phyloP scores from a whole-genome alignment of 2,888 invertebrate species.

The Byasa hedistus region DNA sequence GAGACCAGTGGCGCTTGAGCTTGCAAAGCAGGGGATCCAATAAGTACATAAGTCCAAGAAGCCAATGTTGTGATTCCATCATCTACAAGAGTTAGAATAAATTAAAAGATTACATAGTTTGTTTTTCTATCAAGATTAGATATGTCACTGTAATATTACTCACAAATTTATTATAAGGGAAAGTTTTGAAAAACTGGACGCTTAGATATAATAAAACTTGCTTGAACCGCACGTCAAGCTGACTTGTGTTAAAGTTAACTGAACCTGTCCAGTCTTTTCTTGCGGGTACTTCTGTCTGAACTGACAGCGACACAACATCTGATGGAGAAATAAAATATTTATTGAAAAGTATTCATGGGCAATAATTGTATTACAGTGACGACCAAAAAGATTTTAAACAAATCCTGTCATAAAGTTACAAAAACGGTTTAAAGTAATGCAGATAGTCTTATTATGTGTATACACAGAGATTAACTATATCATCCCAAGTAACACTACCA shows the following conservation, averaged over 20 bases:
- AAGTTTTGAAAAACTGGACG: conserved; percentile 53
- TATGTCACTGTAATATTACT: conserved; percentile 38
- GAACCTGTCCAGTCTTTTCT: conserved; percentile 51
- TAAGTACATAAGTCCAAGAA: conserved; percentile 63
- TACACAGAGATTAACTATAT: too few relatives aligned
- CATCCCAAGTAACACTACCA: too few relatives aligned
- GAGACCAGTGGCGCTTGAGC: conserved; percentile 55
- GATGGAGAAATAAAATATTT: conserved; percentile 9
- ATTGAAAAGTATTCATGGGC: background rate
- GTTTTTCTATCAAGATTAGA: background rate
- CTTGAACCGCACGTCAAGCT: conserved; percentile 62
- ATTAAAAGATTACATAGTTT: background rate
- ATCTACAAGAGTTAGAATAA: conserved; percentile 46
- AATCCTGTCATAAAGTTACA: too few relatives aligned
- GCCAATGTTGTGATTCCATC: conserved; percentile 54
- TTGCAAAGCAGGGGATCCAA: conserved; percentile 58
- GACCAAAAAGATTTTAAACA: too few relatives aligned
- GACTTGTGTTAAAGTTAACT: conserved; percentile 51
- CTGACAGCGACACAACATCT: conserved; percentile 63
- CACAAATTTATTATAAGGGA: conserved; percentile 55
- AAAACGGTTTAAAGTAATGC: too few relatives aligned
- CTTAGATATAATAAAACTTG: conserved; percentile 56
- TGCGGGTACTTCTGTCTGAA: conserved; percentile 58
- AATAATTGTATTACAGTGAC: too few relatives aligned
- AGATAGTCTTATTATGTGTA: too few relatives aligned